Base-by-base conservation (phyloP, 2,888 invertebrate species). In the Conomelus anceps region DNA sequence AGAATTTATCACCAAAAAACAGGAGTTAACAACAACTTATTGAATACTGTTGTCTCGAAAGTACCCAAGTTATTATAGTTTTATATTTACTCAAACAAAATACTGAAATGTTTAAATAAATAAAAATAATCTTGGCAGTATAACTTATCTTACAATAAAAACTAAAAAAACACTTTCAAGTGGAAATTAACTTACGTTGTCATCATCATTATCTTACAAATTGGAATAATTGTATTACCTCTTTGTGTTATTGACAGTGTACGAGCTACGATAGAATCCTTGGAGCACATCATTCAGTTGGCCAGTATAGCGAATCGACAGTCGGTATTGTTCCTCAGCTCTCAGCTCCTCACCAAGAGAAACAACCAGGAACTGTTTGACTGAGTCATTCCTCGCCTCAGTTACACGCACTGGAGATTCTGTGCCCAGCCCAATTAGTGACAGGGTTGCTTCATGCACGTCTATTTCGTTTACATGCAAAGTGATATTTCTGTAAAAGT, bases 261-360 rank as follows among this genome's bases (percentile, higher is more conserved):
- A 97, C 88, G 94, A 95, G 92, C 96, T 96, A 87, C 95, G 94
- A 92, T 97, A 97, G 89, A 95, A 96, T 0, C 97, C 97, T 90
- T 95, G 95, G 90, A 97, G 93, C 0, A 95, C 95, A 20, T 94
- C 94, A 91, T 94, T 94, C 88, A 97, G 92, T 26, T 93, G 94
- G 0, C 96, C 96, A 20, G 92, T 92, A 92, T 96, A 96, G 0
- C 94, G 94, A 88, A 97, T 94, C 0, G 93, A 93, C 23, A 96
- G 92, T 22, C 94, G 94, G 91, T 95, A 96, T 23, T 94, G 93
- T 17, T 24, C 20, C 13, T 85, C 85, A n/a, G 88, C 24, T 88
- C 94, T 92, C 88, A 97, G 92, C 0, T 92, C 90, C 7, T 93
- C 92, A 0, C 94, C 94, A 17, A 96, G 92, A 17, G 93, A 91